Evolutionary conservation across 2,888 invertebrate genomes (phyloP), one percentile per base, ranked within the genome.

Genomic region (Periphyllus acericola): DNA sequence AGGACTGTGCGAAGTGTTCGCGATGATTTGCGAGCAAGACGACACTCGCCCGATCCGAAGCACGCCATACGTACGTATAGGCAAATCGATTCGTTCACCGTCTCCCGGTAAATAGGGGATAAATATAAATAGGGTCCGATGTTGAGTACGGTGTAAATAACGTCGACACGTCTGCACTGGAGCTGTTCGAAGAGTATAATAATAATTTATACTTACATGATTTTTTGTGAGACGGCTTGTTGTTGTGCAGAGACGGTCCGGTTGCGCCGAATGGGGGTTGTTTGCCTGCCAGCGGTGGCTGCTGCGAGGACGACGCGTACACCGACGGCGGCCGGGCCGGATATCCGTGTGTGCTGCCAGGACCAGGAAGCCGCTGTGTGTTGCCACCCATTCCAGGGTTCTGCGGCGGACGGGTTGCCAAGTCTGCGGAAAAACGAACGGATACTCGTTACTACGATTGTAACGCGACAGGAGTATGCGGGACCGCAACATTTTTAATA

Each of bases 201-300:
- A 52, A 11, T 78, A 6, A n/a, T 8, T 76, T 25, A 76, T 83
- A 92, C 91, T 92, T 91, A 92, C 93, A 93, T 91, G 93, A 92
- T 91, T 93, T 93, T 93, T 96, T 96, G 90, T 95, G 95, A 90
- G 95, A 93, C 83, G 94, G 93, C 91, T 94, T 94, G 90, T 93
- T 72, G 88, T 89, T 89, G 89, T 92, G 90, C 92, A 92, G 91
- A 93, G 93, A 91, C 92, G 92, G 90, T 93, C 92, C 89, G 92
- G 91, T 90, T 92, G 91, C 91, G 89, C 91, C 91, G 87, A 89
- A 89, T 83, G 82, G 89, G 14, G 89, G 82, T 55, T 88, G 89
- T 82, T 85, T 88, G 40, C 85, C 84, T n/a, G 46, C 89, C 19
- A 76, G 55, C 40, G 89, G 36, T 19, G 84, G 68, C 32, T 82